Percentiles rank a stretch among this genome's conserved stretches.
phyloP scores from a whole-genome alignment of 2,113 vertebrate species.

The Boulengeromyrus knoepffleri region DNA sequence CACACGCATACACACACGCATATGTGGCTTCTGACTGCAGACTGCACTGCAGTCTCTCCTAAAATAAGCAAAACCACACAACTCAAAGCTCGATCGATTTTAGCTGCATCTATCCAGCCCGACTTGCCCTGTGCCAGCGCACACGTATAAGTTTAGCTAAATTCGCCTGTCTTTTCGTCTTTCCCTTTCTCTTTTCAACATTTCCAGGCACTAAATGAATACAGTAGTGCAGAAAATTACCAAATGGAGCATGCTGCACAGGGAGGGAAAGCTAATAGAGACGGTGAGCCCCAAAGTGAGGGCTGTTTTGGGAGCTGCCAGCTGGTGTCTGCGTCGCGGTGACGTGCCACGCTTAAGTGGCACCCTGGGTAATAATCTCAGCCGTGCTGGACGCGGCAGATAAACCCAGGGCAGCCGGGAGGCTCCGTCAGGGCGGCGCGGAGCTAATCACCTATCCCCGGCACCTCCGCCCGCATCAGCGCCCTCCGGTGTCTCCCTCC shows the following conservation, averaged over 20 bases:
- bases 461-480: background rate
- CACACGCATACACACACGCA: background rate
- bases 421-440: constrained; percentile 33
- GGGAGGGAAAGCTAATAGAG: background rate
- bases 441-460: constrained; percentile 42
- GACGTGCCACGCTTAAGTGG: constrained; percentile 6
- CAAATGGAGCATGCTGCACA: background rate
- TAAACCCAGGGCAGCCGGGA: constrained; percentile 45
- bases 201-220: background rate
- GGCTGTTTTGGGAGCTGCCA: background rate
- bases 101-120: background rate
- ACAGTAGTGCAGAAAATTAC: background rate
- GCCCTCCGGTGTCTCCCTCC: background rate
- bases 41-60: background rate
- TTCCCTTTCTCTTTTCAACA: background rate
- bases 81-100: background rate
- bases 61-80: background rate
- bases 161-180: no score
- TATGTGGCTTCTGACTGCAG: background rate
- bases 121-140: background rate
- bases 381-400: constrained; percentile 50
- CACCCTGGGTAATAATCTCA: constrained; percentile 49
- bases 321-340: background rate
- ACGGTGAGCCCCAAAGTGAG: no score
- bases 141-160: background rate